Conservation (phyloP, 2,888 invertebrate species). For the Drosophila pegasa region DNA sequence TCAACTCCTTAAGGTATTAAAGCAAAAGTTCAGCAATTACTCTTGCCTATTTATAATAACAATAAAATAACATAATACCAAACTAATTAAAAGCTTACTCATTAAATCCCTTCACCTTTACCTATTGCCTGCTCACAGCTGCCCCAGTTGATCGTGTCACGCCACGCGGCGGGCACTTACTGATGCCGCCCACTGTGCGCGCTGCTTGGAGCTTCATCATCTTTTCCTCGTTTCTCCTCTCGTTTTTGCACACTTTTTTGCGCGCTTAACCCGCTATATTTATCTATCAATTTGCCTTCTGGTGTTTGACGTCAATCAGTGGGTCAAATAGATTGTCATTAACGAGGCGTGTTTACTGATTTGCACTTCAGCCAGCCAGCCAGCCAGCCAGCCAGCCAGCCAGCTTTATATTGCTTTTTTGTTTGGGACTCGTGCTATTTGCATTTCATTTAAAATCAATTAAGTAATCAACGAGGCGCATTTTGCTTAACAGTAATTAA, state of each 20-base stretch:
- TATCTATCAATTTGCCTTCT: conserved; percentile 16
- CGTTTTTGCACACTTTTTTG: not conserved
- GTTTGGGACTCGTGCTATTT: conserved; percentile 48
- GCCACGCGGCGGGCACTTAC: not conserved
- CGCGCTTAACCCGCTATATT: not conserved
- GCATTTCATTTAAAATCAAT: conserved; percentile 74
- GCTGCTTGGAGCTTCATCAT: not conserved
- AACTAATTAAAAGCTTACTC: not conserved
- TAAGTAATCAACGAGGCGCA: conserved; percentile 64
- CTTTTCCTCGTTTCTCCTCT: no score
- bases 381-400: no score
- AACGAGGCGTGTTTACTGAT: conserved; percentile 45
- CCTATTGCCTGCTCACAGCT: not conserved
- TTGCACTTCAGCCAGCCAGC: no score
- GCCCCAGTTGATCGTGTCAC: not conserved
- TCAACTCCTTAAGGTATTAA: no score
- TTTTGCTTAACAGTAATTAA: conserved; percentile 77
- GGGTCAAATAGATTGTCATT: conserved; percentile 59
- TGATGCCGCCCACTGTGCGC: conserved; percentile 4
- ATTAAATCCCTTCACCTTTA: not conserved
- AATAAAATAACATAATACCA: not conserved
- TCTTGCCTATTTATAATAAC: no score
- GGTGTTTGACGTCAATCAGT: conserved; percentile 58
- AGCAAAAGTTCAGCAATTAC: no score
- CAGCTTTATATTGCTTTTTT: conserved; percentile 6